phyloP scores from a whole-genome alignment of 2,888 invertebrate genomes.

The Epirrhoe alternata region DNA sequence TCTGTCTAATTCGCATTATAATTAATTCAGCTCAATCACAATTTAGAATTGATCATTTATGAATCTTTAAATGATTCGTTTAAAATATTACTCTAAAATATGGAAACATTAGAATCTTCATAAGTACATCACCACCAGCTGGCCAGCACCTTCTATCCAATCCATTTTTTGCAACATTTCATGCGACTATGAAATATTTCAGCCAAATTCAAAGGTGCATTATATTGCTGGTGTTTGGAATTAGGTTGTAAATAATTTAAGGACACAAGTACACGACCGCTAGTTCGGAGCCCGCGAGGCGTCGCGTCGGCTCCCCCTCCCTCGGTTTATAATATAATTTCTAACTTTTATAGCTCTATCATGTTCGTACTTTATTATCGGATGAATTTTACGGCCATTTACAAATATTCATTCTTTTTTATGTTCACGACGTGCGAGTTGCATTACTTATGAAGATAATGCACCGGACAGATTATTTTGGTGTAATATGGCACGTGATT shows the following conservation, averaged over 20 bases:
- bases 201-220: not conserved
- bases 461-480: not conserved
- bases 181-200: too few relatives aligned
- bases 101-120: too few relatives aligned
- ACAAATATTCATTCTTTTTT: slow-evolving; percentile 43
- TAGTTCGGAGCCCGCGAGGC: slow-evolving; percentile 8
- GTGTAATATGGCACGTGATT: not conserved
- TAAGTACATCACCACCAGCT: too few relatives aligned
- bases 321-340: slow-evolving; percentile 54
- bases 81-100: too few relatives aligned
- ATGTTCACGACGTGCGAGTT: slow-evolving; percentile 17
- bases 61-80: too few relatives aligned
- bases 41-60: too few relatives aligned
- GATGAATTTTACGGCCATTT: slow-evolving; percentile 44
- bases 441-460: not conserved
- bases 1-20: too few relatives aligned
- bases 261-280: slow-evolving; percentile 24
- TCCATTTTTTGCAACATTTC: too few relatives aligned
- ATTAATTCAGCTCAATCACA: too few relatives aligned
- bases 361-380: slow-evolving; percentile 49
- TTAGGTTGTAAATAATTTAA: slow-evolving; percentile 12
- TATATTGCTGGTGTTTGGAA: not conserved
- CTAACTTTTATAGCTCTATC: slow-evolving; percentile 56
- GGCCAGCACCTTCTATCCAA: too few relatives aligned
- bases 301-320: slow-evolving; percentile 32